Evolutionary conservation across 2,797 vertebrate genomes (phyloP).

Genomic region (Phrynocephalus vlangalii): DNA sequence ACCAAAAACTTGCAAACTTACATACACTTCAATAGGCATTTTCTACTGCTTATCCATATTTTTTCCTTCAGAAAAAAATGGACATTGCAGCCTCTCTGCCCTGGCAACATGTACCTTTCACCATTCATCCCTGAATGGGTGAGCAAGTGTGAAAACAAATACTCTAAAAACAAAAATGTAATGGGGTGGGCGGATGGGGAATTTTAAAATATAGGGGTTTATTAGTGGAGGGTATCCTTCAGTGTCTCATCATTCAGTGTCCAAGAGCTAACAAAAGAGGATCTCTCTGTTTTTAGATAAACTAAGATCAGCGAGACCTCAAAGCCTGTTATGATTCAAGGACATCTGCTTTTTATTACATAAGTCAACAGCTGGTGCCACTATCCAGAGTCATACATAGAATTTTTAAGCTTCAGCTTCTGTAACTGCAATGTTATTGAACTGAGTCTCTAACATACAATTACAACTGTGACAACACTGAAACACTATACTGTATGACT

Average conservation of each 20-base stretch:
- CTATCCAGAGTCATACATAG: neutral
- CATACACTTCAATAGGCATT: no score
- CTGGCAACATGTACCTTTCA: no score
- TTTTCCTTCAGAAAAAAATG: no score
- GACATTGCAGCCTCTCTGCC: no score
- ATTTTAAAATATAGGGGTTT: neutral
- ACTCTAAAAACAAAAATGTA: no score
- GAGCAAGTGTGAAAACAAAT: no score
- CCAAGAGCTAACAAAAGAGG: neutral
- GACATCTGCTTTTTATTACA: neutral
- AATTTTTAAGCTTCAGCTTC: constrained; percentile 21
- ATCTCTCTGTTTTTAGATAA: neutral
- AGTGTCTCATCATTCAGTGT: neutral
- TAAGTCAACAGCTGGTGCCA: neutral
- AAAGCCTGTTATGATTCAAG: neutral
- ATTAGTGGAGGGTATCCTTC: neutral
- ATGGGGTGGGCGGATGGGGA: neutral
- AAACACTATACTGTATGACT: neutral
- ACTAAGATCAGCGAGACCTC: constrained; percentile 3
- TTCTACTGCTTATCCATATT: no score
- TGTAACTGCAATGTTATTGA: neutral
- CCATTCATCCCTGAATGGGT: no score
- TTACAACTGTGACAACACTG: constrained; percentile 1
- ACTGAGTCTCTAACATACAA: constrained; percentile 9
- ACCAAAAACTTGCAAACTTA: no score